Evolutionary conservation across 1,140 invertebrate species (phyloP).

Genomic region (Bombus picipes): DNA sequence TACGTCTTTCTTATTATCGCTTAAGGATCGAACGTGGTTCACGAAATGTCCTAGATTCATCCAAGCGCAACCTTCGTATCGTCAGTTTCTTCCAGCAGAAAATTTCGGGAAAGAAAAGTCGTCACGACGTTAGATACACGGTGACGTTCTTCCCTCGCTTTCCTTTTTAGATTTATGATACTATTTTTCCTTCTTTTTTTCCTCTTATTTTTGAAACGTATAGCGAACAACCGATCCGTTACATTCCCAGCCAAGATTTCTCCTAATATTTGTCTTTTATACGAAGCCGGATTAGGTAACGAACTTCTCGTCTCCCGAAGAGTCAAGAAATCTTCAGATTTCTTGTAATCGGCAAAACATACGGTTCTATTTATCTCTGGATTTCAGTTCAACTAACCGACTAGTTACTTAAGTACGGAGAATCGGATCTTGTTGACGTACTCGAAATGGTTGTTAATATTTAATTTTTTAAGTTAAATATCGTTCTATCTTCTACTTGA

Average conservation of each 20-base stretch:
- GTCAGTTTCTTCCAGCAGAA: background rate
- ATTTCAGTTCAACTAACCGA: background rate
- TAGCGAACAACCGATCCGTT: background rate
- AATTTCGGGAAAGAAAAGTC: background rate
- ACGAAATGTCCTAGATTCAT: background rate
- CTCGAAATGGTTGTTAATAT: background rate
- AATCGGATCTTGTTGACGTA: background rate
- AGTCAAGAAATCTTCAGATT: background rate
- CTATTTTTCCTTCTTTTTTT: background rate
- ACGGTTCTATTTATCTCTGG: background rate
- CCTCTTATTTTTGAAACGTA: background rate
- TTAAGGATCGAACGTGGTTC: constrained; percentile 16
- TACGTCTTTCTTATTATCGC: constrained; percentile 55
- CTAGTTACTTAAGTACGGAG: background rate
- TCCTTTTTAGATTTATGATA: background rate
- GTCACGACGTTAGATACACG: background rate
- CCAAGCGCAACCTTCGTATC: too few species aligned
- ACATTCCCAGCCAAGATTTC: background rate
- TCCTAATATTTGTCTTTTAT: constrained; percentile 20
- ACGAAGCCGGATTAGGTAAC: constrained; percentile 7
- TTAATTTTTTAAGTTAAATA: background rate
- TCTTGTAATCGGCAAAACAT: background rate
- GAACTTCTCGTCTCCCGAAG: background rate
- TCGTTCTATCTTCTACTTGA: too few species aligned
- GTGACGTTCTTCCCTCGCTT: background rate